Base-by-base conservation (phyloP, 2,888 invertebrate species). In the Patella ulyssiponensis region DNA sequence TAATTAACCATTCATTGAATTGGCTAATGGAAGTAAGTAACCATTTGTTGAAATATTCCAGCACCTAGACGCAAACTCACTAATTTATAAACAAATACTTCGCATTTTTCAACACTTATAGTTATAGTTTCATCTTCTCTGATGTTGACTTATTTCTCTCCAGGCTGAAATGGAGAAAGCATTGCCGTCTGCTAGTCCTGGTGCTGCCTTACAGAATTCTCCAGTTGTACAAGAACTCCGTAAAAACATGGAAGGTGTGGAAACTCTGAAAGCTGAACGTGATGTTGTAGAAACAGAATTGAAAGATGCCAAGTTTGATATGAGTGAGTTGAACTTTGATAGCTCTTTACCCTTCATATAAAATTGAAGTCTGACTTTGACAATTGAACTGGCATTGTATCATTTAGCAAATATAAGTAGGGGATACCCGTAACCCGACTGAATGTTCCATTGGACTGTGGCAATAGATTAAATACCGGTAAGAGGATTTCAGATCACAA, bases 261-360 rank as follows among this genome's bases (percentile, higher is more conserved):
- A 97, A 89, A 94, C 94, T 58, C 93, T 97, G 72, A 97, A 97
- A 93, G 95, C 95, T 4, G 97, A 97, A 92, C 94, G 98, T 71
- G 98, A 98, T 92, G 94, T 94, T 7, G 94, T 98, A 84, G 98
- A 98, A 93, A 94, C 94, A 3, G 96, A 97, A 92, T 93, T 98
- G 58, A 96, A 96, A 89, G 94, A 94, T 70, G 93, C 95, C 5
- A 94, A 95, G 14, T 94, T 94, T 74, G 96, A 96, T 90, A 96
- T 98, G 95, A 95, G 92, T 92, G 84, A 84, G 90, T 86, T 20
- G n/a, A 44, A 44, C 44, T 7, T 44, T 44, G 44, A 9, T 44
- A 44, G 9, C 44, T 9, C 44, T 44, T 44, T 44, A 44, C 44
- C 44, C 44, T 44, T 44, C 44, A 44, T 44, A 9, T 44, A 44